Base-by-base conservation (phyloP, 2,888 invertebrate genomes). In the Meteorus cinctellus region DNA sequence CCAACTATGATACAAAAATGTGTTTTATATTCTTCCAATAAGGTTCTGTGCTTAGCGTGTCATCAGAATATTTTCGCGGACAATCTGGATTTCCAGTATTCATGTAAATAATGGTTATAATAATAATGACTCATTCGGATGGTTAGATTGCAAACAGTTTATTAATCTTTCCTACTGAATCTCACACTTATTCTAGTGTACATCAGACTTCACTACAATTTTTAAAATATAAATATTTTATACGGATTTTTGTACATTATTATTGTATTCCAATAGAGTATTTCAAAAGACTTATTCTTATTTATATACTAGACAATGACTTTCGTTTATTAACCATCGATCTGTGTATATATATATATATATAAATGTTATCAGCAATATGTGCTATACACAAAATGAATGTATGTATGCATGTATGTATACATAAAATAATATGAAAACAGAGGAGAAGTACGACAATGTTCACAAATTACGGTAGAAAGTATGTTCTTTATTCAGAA, bases 201-300 rank as follows among this genome's bases (percentile, higher is more conserved):
- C 16, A n/a, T 48, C 48, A 48, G 55, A 63, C 48, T 72, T 31
- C 6, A 63, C 63, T 72, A 63, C n/a, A 41, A 12, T 45, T 29
- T 71, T 48, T 48, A 41, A 19, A 59, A 62, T 70, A 75, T 63
- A 75, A 70, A 70, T 70, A 75, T 27, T 70, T 75, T 51, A 27
- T 65, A 75, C 19, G 34, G 14, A 36, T 70, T 65, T 63, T 51
- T 75, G 75, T 75, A 75, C 75, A 70, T 65, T 70, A 34, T 69
- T 51, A 70, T 55, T 70, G 24, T 59, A 34, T 70, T 24, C 59
- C 34, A 70, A 70, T 31, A 70, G 14, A 70, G 27, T 59, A 70
- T 69, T 69, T 48, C 69, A 59, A 59, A 55, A 70, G 14, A 70
- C 34, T 70, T 59, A 59, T 66, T 36, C 2, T 41, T 12, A 41